These are phyloP conservation scores for Pogona vitticeps DNA, from an alignment of 2,113 vertebrate species.

Conservation along the genomic window DNA sequence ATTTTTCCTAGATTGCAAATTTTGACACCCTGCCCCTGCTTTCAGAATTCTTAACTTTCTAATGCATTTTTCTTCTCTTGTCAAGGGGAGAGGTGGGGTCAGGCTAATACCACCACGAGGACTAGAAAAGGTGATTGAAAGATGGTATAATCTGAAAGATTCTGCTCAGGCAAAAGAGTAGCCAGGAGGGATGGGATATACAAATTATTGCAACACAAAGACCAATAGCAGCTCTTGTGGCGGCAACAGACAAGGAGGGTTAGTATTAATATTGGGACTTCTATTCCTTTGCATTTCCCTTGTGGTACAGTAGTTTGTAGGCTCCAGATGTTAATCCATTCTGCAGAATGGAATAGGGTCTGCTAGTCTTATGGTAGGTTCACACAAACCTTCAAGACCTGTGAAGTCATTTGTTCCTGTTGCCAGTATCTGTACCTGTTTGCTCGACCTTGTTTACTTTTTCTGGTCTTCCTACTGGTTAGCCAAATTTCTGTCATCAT, in stretches of 20 bases:
- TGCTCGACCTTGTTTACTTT: background rate
- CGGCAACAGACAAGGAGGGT: background rate
- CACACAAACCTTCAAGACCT: background rate
- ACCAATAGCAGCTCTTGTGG: background rate
- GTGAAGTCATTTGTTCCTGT: background rate
- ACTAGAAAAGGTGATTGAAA: background rate
- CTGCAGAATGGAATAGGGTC: background rate
- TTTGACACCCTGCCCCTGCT: no score
- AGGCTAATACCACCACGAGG: background rate
- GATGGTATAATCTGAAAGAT: no score
- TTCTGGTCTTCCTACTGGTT: no score
- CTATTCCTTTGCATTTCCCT: background rate
- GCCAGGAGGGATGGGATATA: no score
- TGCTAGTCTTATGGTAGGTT: background rate
- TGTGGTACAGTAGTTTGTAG: background rate
- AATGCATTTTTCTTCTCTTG: no score
- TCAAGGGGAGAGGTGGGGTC: background rate
- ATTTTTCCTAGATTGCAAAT: no score
- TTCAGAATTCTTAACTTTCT: no score
- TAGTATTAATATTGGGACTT: background rate
- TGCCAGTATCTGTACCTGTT: background rate
- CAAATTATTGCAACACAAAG: background rate
- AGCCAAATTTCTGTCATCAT: background rate
- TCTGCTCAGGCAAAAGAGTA: background rate
- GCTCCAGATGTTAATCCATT: background rate